Evolutionary conservation across 2,113 vertebrate species (phyloP), one percentile per base, ranked within the genome.

Genomic region (Sebastes fasciatus): DNA sequence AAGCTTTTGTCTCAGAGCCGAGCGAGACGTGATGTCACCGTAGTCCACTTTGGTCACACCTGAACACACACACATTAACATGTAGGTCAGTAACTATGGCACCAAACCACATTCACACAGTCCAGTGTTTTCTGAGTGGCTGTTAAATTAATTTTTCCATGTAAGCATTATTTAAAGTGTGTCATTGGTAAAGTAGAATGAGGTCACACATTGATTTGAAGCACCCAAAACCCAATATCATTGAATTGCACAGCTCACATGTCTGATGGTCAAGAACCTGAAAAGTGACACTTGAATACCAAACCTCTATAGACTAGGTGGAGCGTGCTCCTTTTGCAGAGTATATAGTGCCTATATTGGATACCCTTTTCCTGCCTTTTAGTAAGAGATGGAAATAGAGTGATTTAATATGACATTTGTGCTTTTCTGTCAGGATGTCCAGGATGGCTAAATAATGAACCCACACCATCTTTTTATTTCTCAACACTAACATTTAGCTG

Each of bases 11-110:
- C 98, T 97, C 63, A 99, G 94, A 57, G 94, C 91, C 16, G 96
- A 80, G 79, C 98, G 96, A 86, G 96, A 92, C 0, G 97, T 95
- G 95, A 99, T 98, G 91, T 99, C 98, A 80, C 98, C 98, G 26
- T 99, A 99, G 93, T 99, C 98, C 86, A 99, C 98, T 91, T 99
- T 99, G 85, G 98, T 99, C 93, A 99, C 98, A 83, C 98, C 98
- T 99, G 93, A 45, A 92, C 46, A 85, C 43, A 80, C 42, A 68
- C n/a, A 88, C 19, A 67, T 60, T 19, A 21, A 66, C 51, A 60
- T n/a, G 6, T 26, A 85, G 19, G 70, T 75, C 46, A 52, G 42
- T 40, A 16, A 51, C n/a, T 57, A 62, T 8, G 40, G 34, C 19
- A 45, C 52, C 48, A 51, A 73, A 58, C 23, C 40, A 61, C 42